Conservation (phyloP, 2,113 vertebrate genomes). For the Ceyx margarethae region DNA sequence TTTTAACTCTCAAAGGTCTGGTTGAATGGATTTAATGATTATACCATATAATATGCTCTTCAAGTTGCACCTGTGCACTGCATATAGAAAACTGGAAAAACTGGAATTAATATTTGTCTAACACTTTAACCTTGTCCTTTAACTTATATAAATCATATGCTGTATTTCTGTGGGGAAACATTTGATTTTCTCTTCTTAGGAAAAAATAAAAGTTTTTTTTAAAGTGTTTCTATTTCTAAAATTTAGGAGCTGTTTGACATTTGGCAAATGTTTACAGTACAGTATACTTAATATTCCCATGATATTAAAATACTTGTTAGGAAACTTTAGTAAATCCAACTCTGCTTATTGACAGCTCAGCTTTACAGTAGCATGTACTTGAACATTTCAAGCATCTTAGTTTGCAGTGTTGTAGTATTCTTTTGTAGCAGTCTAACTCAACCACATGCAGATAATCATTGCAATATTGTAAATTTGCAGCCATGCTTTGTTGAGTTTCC, state of each 20-base stretch:
- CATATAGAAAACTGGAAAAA: constrained; percentile 78
- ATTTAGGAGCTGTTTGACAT: constrained; percentile 26
- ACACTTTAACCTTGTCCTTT: constrained; percentile 81
- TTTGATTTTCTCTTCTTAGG: constrained; percentile 33
- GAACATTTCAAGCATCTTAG: background rate
- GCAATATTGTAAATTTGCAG: background rate
- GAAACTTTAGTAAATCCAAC: background rate
- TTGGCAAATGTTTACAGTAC: background rate
- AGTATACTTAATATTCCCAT: background rate
- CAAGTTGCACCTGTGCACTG: constrained; percentile 84
- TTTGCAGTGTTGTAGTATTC: background rate
- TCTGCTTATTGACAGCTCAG: background rate
- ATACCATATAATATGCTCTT: constrained; percentile 81
- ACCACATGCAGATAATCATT: background rate
- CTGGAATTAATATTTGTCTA: constrained; percentile 84
- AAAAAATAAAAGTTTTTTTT: background rate
- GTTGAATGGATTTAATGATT: constrained; percentile 86
- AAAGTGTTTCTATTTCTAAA: constrained; percentile 32
- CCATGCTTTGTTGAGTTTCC: constrained; percentile 8
- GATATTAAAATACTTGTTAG: background rate
- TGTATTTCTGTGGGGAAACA: constrained; percentile 50
- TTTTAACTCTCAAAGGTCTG: constrained; percentile 87
- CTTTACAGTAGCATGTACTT: background rate
- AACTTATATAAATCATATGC: constrained; percentile 73
- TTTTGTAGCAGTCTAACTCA: background rate